Evolutionary conservation across 2,888 invertebrate species (phyloP).

Genomic region (Trichopria drosophilae): DNA sequence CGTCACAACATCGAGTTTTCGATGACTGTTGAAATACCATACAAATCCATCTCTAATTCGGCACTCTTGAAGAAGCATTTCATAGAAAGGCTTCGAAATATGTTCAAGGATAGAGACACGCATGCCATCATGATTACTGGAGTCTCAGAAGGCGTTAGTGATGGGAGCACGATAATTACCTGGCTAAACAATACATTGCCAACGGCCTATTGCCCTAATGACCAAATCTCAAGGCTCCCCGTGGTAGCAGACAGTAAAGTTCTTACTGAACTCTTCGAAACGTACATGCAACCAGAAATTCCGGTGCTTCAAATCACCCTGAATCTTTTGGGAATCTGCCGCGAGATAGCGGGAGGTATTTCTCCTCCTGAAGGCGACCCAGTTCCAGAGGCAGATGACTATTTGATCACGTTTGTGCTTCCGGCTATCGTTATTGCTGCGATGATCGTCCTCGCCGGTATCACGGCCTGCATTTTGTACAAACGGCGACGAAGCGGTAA

Average conservation of each 20-base stretch:
- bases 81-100: slow-evolving; percentile 74
- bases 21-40: slow-evolving; percentile 74
- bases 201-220: slow-evolving; percentile 74
- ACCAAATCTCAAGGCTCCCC: slow-evolving; percentile 73
- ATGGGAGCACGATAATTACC: slow-evolving; percentile 67
- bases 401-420: slow-evolving; percentile 81
- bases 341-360: slow-evolving; percentile 57
- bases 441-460: slow-evolving; percentile 83
- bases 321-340: slow-evolving; percentile 62
- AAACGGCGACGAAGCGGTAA: slow-evolving; percentile 81
- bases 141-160: slow-evolving; percentile 62
- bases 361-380: slow-evolving; percentile 53
- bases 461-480: slow-evolving; percentile 87
- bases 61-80: slow-evolving; percentile 77
- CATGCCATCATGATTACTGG: slow-evolving; percentile 74
- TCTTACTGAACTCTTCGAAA: slow-evolving; percentile 65
- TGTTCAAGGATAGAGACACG: slow-evolving; percentile 77
- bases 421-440: slow-evolving; percentile 86
- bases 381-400: slow-evolving; percentile 64
- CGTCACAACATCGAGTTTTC: slow-evolving; percentile 79
- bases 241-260: slow-evolving; percentile 70
- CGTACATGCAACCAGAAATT: slow-evolving; percentile 72
- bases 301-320: slow-evolving; percentile 65
- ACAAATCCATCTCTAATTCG: slow-evolving; percentile 70
- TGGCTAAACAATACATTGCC: slow-evolving; percentile 83